Evolutionary conservation across 2,113 vertebrate species (phyloP).

Genomic region (Python bivittatus): DNA sequence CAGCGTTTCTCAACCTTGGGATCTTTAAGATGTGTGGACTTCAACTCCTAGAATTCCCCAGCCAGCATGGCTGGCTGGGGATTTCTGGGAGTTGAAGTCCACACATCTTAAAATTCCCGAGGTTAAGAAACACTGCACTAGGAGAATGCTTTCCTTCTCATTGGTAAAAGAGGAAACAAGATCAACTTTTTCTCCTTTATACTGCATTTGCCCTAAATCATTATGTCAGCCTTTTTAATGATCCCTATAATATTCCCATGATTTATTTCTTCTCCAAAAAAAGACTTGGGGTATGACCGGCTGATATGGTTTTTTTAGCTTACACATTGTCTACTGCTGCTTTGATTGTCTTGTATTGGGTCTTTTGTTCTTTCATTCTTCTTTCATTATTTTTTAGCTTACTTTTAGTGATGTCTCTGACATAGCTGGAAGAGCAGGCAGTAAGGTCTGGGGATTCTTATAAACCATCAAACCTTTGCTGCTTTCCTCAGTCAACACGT

Average conservation of each 20-base stretch:
- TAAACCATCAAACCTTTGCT: not conserved
- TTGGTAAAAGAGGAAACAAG: not conserved
- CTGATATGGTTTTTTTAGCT: not conserved
- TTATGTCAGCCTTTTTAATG: not conserved
- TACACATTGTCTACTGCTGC: not conserved
- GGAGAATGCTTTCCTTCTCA: no score
- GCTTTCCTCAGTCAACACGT: not conserved
- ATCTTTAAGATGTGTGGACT: no score
- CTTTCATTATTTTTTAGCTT: not conserved
- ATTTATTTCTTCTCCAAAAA: not conserved
- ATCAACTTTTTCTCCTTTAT: not conserved
- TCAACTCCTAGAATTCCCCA: no score
- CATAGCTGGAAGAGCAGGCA: not conserved
- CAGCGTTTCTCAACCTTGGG: not conserved
- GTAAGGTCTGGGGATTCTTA: not conserved
- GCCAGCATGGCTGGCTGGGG: no score
- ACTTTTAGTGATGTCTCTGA: not conserved
- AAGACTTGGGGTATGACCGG: not conserved
- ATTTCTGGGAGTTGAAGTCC: no score
- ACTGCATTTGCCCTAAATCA: not conserved
- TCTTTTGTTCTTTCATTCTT: not conserved
- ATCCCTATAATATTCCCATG: not conserved
- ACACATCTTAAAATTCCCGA: no score
- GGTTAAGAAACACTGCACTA: no score
- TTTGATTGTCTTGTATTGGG: not conserved